Evolutionary conservation across 2,888 invertebrate genomes (phyloP), one percentile per base, ranked within the genome.

Genomic region (Amphipyra tragopoginis): DNA sequence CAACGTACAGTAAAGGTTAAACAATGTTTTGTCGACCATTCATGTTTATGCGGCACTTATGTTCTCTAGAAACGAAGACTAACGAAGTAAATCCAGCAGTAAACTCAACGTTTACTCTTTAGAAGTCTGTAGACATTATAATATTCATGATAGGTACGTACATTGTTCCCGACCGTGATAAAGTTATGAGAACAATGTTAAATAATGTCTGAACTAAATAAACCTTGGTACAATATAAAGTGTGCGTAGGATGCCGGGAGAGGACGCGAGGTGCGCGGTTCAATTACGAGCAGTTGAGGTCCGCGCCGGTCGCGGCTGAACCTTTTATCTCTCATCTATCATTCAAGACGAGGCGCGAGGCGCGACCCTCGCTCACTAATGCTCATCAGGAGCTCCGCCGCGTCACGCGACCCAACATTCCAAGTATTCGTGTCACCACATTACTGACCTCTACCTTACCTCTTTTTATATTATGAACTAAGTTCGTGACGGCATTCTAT

Each of bases 261-360:
- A 29, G 42, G 40, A 57, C 44, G 51, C 40, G 52, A 51, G 61
- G 61, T 36, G 64, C 36, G 50, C 69, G 66, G 72, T 72, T 68
- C 74, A 62, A 81, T 73, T 71, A 52, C 51, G 72, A 11, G 54
- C 58, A 21, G 21, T 21, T 21, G 21, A 47, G 59, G 60, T 55
- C 42, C 54, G 65, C 51, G 70, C 65, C 72, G 61, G 53, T 61
- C 45, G 71, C 62, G 71, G 34, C 34, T 74, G 21, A 21, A 21
- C 21, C 21, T 21, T 21, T 21, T 21, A 21, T 21, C 21, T 73
- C 75, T 84, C 86, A 84, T 87, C 77, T 80, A 85, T 86, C 80
- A 86, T 86, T 83, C 80, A 84, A 70, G 61, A 49, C 57, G n/a
- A n/a, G n/a, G 29, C 52, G 38, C 44, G 14, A 34, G 52, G 9